These are phyloP conservation scores for Porphyrio hochstetteri DNA, from an alignment of 2,113 vertebrate species.

Conservation along the genomic window DNA sequence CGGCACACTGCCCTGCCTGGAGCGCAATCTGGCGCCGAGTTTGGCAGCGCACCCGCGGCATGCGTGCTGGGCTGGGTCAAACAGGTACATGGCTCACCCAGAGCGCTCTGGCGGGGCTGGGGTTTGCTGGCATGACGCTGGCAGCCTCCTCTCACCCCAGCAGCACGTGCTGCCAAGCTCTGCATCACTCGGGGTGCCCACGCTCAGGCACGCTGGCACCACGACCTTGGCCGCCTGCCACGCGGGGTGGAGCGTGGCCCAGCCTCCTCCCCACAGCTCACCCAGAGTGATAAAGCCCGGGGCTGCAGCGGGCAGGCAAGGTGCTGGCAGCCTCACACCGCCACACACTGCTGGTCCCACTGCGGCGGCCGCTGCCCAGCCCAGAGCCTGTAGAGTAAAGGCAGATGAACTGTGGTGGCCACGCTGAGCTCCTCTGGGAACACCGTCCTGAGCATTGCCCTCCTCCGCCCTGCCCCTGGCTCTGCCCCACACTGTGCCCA, in stretches of 20 bases:
- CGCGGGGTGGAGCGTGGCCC: not conserved
- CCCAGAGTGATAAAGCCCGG: not conserved
- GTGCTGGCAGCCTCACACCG: not conserved
- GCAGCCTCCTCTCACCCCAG: not conserved
- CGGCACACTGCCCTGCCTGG: not conserved
- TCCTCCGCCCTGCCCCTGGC: no score
- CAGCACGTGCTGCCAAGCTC: not conserved
- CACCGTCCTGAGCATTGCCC: not conserved
- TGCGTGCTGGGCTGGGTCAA: not conserved
- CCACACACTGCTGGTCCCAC: not conserved
- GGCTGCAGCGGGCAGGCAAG: not conserved
- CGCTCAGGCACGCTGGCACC: not conserved
- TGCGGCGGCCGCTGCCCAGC: accelerated
- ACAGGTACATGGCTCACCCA: not conserved
- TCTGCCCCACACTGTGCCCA: accelerated
- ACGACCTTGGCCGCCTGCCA: not conserved
- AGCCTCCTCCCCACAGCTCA: accelerated
- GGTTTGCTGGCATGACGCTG: not conserved
- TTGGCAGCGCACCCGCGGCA: not conserved
- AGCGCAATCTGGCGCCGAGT: not conserved
- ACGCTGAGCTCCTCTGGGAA: not conserved
- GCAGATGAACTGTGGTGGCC: not conserved
- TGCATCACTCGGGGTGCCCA: not conserved
- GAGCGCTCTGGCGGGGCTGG: not conserved
- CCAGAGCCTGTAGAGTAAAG: not conserved